phyloP scores from a whole-genome alignment of 2,113 vertebrate genomes.

The Marmota flaviventris region DNA sequence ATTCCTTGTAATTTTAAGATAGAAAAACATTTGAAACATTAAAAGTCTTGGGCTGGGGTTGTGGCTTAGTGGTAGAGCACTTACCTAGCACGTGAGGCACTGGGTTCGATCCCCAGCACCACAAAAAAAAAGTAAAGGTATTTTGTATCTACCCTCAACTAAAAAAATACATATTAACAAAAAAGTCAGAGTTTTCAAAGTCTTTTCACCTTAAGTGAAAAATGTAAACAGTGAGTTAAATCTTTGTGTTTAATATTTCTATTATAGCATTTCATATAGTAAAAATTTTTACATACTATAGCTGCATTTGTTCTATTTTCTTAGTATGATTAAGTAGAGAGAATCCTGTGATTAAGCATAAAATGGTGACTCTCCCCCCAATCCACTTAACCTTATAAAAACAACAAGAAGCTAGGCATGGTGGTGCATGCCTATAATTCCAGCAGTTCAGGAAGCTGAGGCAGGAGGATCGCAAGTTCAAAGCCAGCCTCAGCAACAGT shows the following conservation, averaged over 20 bases:
- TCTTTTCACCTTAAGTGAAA: constrained; percentile 54
- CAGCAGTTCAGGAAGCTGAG: too few relatives aligned
- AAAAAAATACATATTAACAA: too few relatives aligned
- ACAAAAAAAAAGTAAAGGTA: too few relatives aligned
- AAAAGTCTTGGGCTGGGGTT: too few relatives aligned
- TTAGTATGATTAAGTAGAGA: constrained; percentile 25
- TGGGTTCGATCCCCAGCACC: too few relatives aligned
- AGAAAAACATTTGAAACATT: neutral
- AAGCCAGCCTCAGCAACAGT: too few relatives aligned
- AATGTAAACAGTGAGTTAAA: neutral
- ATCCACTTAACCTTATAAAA: neutral
- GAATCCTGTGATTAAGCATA: constrained; percentile 6
- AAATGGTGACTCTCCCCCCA: neutral
- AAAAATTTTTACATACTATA: constrained; percentile 27
- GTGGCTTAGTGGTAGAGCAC: too few relatives aligned
- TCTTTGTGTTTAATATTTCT: constrained; percentile 7
- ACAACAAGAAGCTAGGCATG: neutral
- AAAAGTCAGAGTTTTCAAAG: neutral
- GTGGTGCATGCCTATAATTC: too few relatives aligned
- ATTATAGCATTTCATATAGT: constrained; percentile 22
- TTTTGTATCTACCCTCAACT: too few relatives aligned
- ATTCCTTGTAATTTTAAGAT: constrained; percentile 28
- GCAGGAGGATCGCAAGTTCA: too few relatives aligned
- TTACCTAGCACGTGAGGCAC: too few relatives aligned
- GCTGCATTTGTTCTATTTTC: neutral